phyloP scores from a whole-genome alignment of 2,113 vertebrate genomes.

The Hoplias malabaricus region DNA sequence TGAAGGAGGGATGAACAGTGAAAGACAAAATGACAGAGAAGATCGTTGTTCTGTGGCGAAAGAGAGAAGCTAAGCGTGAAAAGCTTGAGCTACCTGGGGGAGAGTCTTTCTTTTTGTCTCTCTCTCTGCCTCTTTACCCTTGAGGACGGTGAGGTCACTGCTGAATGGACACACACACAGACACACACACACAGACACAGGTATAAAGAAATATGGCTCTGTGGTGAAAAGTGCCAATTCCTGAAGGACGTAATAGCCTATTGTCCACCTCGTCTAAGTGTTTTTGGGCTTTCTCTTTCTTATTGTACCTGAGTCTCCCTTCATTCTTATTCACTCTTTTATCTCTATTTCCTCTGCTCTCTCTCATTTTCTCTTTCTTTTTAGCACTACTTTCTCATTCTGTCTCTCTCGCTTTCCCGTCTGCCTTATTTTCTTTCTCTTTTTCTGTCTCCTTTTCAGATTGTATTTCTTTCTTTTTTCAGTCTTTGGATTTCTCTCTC shows the following conservation, averaged over 20 bases:
- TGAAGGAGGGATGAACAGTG: conserved; percentile 19
- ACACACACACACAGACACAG: neutral
- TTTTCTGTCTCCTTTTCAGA: neutral
- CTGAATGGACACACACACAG: conserved; percentile 46
- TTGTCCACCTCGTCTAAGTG: neutral
- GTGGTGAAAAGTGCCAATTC: conserved; percentile 50
- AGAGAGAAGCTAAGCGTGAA: conserved; percentile 43
- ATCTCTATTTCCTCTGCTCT: conserved; percentile 13
- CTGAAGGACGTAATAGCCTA: neutral
- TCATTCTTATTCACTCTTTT: conserved; percentile 29
- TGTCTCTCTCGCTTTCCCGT: neutral
- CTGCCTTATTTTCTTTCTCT: neutral
- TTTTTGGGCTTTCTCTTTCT: conserved; percentile 20
- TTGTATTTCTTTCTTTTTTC: too few species aligned
- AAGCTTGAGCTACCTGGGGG: conserved; percentile 60
- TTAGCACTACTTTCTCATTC: conserved; percentile 27
- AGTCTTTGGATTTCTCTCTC: neutral
- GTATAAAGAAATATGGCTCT: neutral
- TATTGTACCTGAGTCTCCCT: conserved; percentile 4
- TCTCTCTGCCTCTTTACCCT: conserved; percentile 12
- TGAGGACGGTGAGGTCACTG: conserved; percentile 33
- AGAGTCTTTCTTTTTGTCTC: conserved; percentile 60
- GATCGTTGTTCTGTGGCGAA: conserved; percentile 32
- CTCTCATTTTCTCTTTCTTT: conserved; percentile 33
- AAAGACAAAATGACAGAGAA: conserved; percentile 39